These are phyloP conservation scores for Amphibalanus amphitrite DNA, from an alignment of 1,140 invertebrate genomes.

Conservation along the genomic window DNA sequence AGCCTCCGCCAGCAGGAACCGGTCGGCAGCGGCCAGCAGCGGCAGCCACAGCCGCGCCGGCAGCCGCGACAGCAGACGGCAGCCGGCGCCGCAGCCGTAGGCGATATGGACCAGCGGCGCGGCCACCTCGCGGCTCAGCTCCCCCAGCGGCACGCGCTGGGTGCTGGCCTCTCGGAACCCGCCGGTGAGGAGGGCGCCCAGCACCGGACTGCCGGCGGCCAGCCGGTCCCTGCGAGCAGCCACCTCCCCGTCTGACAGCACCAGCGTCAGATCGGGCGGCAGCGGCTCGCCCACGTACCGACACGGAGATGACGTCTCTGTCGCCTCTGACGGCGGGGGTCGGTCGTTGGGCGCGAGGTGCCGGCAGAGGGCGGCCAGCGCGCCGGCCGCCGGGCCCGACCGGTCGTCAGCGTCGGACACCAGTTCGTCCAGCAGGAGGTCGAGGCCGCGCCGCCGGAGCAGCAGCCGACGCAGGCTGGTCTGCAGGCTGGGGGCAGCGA, in stretches of 20 bases:
- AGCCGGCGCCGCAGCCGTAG: background rate
- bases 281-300: background rate
- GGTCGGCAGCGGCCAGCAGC: background rate
- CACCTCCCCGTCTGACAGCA: background rate
- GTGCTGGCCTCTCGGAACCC: background rate
- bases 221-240: background rate
- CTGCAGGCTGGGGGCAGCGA: background rate
- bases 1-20: background rate
- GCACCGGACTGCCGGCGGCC: background rate
- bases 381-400: too few relatives aligned
- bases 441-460: background rate
- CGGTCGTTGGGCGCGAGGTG: background rate
- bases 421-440: background rate
- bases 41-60: background rate
- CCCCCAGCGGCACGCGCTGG: background rate
- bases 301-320: background rate
- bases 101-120: background rate
- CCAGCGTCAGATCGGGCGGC: background rate
- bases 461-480: background rate
- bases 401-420: background rate
- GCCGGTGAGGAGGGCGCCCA: slow-evolving; percentile 2
- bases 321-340: background rate
- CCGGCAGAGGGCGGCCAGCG: background rate
- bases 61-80: background rate
- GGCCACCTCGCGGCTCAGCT: background rate